Conservation (phyloP, 2,113 vertebrate genomes). For the Sylvicapra grimmia region DNA sequence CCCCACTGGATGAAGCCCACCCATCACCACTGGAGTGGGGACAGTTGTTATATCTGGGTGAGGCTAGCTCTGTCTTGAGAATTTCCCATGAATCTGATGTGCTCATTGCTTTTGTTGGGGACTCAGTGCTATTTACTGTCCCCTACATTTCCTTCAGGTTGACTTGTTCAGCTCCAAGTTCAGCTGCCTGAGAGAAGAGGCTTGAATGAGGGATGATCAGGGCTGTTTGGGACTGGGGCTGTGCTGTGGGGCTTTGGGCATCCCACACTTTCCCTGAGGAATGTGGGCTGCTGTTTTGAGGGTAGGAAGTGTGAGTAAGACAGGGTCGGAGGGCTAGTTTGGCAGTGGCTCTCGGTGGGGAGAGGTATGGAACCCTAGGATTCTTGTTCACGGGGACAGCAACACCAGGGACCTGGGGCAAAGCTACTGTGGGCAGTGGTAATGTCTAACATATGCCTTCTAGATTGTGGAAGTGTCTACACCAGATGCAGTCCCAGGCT, state of each 20-base stretch:
- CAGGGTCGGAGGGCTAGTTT: background rate
- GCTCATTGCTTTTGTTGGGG: background rate
- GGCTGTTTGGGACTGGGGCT: background rate
- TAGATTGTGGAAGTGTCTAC: background rate
- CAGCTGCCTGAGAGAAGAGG: background rate
- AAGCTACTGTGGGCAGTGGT: background rate
- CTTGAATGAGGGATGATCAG: background rate
- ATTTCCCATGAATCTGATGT: background rate
- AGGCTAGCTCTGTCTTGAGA: background rate
- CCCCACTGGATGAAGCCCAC: background rate
- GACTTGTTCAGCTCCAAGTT: background rate
- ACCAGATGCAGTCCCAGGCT: background rate
- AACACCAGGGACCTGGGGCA: background rate
- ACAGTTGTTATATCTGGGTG: background rate
- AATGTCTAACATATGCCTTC: background rate
- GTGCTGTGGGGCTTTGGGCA: rapidly evolving
- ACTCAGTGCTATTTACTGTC: background rate
- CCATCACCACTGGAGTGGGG: background rate
- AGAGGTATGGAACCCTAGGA: background rate
- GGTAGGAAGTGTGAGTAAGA: background rate
- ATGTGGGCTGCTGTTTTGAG: background rate
- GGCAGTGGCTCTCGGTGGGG: background rate
- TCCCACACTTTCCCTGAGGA: background rate
- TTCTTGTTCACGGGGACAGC: background rate
- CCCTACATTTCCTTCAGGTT: background rate